These are phyloP conservation scores for Saccopteryx bilineata DNA, from an alignment of 2,113 vertebrate genomes.

Conservation along the genomic window DNA sequence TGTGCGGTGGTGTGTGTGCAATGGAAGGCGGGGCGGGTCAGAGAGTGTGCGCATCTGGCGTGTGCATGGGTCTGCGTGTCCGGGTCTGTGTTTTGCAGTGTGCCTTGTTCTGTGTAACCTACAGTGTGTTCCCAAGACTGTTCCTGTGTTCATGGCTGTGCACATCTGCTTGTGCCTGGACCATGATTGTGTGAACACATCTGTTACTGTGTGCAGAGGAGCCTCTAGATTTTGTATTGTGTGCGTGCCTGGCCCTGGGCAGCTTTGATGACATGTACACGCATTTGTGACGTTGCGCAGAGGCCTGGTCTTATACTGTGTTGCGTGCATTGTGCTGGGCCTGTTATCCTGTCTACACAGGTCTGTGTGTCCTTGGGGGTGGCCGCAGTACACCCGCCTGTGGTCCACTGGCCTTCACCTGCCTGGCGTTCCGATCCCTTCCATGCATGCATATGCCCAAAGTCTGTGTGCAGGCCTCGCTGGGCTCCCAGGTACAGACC, in stretches of 20 bases:
- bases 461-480: background rate
- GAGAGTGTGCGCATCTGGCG: background rate
- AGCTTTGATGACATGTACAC: background rate
- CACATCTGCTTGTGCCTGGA: background rate
- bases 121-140: background rate
- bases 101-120: background rate
- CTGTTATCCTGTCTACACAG: background rate
- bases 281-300: background rate
- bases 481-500: background rate
- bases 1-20: slow-evolving; percentile 60
- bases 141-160: background rate
- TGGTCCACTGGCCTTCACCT: background rate
- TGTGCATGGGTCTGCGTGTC: background rate
- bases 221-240: background rate
- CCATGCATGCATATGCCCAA: fast-evolving
- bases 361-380: background rate
- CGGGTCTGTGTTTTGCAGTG: background rate
- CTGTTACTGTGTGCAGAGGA: background rate
- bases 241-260: background rate
- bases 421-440: background rate
- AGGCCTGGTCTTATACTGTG: background rate
- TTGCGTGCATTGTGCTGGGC: fast-evolving
- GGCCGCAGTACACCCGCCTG: background rate
- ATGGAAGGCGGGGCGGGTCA: slow-evolving; percentile 28
- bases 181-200: background rate